Evolutionary conservation across 2,797 vertebrate genomes (phyloP).

Genomic region (Synaphobranchus kaupii): DNA sequence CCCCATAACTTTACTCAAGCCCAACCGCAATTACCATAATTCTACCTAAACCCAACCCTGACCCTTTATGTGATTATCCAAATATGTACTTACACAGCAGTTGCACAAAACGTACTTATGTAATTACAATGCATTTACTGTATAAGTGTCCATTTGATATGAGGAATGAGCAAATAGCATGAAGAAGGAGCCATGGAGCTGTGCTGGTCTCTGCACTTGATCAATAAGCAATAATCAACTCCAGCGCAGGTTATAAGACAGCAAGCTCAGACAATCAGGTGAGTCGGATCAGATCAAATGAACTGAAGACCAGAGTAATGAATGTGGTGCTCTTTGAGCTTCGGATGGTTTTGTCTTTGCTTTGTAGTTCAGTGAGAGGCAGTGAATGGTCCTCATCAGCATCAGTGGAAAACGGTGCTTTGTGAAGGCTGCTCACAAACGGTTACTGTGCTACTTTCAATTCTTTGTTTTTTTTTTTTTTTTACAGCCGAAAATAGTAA

Average conservation of each 20-base stretch:
- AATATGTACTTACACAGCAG: not conserved
- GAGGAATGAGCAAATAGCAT: not conserved
- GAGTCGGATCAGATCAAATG: constrained; percentile 27
- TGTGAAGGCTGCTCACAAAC: constrained; percentile 52
- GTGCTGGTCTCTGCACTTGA: constrained; percentile 56
- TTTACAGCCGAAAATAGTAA: constrained; percentile 32
- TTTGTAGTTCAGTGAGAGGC: not conserved
- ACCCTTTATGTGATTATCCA: not conserved
- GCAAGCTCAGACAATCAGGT: constrained; percentile 46
- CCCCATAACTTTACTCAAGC: not conserved
- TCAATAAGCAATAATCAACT: constrained; percentile 40
- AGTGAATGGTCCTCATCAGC: constrained; percentile 13
- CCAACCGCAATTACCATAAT: not conserved
- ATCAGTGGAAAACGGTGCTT: constrained; percentile 50
- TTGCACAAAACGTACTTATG: not conserved
- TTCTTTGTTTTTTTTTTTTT: constrained; percentile 21
- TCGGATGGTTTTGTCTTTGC: not conserved
- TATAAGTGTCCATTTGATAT: not conserved
- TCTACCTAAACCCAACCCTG: not conserved
- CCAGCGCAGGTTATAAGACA: constrained; percentile 16
- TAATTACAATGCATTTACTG: not conserved
- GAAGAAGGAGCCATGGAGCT: constrained; percentile 30
- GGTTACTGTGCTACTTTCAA: constrained; percentile 67
- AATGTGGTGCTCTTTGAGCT: constrained; percentile 14
- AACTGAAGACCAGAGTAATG: not conserved